Evolutionary conservation across 2,888 invertebrate genomes (phyloP).

Genomic region (Falcaria lacertinaria): DNA sequence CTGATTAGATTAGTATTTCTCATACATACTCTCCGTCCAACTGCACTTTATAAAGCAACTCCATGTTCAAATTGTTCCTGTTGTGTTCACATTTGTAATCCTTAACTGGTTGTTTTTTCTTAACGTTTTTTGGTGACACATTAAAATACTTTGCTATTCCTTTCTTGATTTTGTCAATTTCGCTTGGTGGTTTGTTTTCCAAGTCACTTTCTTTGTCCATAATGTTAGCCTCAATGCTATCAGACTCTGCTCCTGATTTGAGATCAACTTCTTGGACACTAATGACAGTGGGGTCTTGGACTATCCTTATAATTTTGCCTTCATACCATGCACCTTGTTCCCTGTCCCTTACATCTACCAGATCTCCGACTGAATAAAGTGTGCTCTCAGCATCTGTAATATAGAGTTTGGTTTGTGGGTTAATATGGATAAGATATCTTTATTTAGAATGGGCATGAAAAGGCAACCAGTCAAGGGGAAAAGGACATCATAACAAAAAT

Average conservation of each 20-base stretch:
- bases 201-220: constrained; percentile 37
- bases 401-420: too few species aligned
- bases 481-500: too few species aligned
- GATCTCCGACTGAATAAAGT: constrained; percentile 81
- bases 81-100: constrained; percentile 13
- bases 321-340: constrained; percentile 87
- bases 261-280: constrained; percentile 2
- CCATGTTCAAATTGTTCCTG: constrained; percentile 14
- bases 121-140: constrained; percentile 30
- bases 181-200: constrained; percentile 41
- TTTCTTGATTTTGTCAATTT: constrained; percentile 24
- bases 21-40: constrained; percentile 54
- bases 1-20: background rate
- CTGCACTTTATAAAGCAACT: constrained; percentile 67
- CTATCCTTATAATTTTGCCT: constrained; percentile 80
- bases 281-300: constrained; percentile 41
- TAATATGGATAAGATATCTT: too few species aligned
- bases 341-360: constrained; percentile 82
- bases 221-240: constrained; percentile 5
- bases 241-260: background rate
- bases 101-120: constrained; percentile 26
- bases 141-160: constrained; percentile 50
- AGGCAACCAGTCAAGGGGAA: too few species aligned
- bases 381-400: constrained; percentile 61
- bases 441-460: too few species aligned